These are phyloP conservation scores for Peromyscus californicus DNA, from an alignment of 2,113 vertebrate species.

Conservation along the genomic window DNA sequence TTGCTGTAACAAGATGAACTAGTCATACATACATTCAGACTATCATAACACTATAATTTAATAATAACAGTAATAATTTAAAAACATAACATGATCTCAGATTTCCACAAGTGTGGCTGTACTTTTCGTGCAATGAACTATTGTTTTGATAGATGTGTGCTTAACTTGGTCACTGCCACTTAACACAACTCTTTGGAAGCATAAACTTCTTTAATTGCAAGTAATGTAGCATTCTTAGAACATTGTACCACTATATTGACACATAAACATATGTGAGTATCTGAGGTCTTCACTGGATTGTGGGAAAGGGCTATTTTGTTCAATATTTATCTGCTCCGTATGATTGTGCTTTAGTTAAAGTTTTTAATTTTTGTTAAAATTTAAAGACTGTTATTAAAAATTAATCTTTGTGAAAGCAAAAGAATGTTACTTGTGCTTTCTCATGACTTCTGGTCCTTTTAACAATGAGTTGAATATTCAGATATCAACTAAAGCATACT, in stretches of 20 bases:
- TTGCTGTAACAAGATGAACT: slow-evolving; percentile 12
- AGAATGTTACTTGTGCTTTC: slow-evolving; percentile 18
- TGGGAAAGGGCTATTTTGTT: slow-evolving; percentile 1
- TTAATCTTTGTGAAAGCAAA: background rate
- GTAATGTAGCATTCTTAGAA: slow-evolving; percentile 14
- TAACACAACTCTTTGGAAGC: background rate
- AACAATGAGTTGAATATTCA: slow-evolving; percentile 28
- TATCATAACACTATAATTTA: background rate
- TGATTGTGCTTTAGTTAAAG: background rate
- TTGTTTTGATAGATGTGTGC: background rate
- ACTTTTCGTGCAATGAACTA: slow-evolving; percentile 19
- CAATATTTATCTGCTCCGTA: background rate
- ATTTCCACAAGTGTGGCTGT: slow-evolving; percentile 40
- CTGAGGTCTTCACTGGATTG: background rate
- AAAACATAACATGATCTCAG: slow-evolving; percentile 4
- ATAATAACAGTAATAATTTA: background rate
- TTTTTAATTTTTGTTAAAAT: background rate
- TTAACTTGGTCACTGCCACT: slow-evolving; percentile 10
- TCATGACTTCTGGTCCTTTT: background rate
- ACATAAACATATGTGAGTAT: background rate
- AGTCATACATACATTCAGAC: background rate
- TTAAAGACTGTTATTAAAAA: background rate
- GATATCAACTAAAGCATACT: slow-evolving; percentile 19
- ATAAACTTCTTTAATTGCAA: background rate
- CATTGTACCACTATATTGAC: background rate